Base-by-base conservation (phyloP, 2,797 vertebrate genomes). In the Oreochromis mossambicus region DNA sequence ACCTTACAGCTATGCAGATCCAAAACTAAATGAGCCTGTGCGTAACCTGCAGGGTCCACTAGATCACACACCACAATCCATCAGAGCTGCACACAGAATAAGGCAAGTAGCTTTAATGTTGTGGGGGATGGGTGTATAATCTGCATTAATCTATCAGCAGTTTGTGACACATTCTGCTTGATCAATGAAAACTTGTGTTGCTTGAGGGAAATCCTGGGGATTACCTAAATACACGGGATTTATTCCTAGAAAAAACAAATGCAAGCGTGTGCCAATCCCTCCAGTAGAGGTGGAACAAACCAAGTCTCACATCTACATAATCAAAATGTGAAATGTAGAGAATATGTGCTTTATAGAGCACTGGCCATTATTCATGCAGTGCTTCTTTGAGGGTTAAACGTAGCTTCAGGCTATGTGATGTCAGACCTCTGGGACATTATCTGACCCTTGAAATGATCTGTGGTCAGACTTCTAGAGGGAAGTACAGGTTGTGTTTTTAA, bases 251-350 rank as follows among this genome's bases (percentile, higher is more conserved):
- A 73, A 73, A 73, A 12, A 50, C 3, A 32, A 48, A 73, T 48
- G 3, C 10, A 73, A 73, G 43, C 12, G 4, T 8, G 41, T 73
- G 26, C 10, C 24, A 32, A 50, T 50, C 68, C 26, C 24, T 75
- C 43, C 24, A 32, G 68, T n/a, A 4, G 15, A 0, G 0, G 0
- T 32, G 43, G 15, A 73, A 19, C 24, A 19, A 29, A 29, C 68
- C 43, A 8, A 48, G 8, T 8, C 24, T 73, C 15, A 19, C 24
- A 32, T 32, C 15, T 73, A 48, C 68, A 73, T 29, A 73, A 73
- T 73, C 43, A 3, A 29, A 73, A 19, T 48, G 41, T 48, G 41
- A 73, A 29, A 19, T 4, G 3, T 73, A 17, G 24, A 46, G 0
- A 73, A 48, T 29, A 0, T n/a, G 19, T 38, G 34, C 11, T 48